phyloP scores from a whole-genome alignment of 2,797 vertebrate genomes.

The Tympanoctomys barrerae region DNA sequence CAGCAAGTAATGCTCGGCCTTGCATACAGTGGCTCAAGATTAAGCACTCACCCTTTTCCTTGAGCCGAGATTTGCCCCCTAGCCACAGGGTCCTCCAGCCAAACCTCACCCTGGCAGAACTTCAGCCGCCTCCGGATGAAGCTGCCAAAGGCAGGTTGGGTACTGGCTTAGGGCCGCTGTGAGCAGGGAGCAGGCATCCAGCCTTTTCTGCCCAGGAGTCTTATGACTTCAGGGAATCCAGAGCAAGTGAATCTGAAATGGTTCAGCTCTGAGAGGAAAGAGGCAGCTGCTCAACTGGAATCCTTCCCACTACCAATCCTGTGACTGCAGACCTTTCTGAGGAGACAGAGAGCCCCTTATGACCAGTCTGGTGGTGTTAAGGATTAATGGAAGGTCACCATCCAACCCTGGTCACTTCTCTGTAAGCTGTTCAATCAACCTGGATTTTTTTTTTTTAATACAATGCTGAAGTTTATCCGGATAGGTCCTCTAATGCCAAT shows the following conservation, averaged over 20 bases:
- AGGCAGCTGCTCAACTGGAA: slow-evolving; percentile 76
- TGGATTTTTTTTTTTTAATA: background rate
- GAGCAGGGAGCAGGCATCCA: slow-evolving; percentile 54
- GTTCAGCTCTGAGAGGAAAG: slow-evolving; percentile 55
- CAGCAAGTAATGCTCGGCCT: slow-evolving; percentile 13
- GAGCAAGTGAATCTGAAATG: slow-evolving; percentile 55
- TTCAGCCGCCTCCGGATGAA: slow-evolving; percentile 60
- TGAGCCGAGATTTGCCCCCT: slow-evolving; percentile 67
- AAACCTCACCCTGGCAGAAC: slow-evolving; percentile 73
- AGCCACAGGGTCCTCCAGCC: slow-evolving; percentile 73
- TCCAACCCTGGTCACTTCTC: slow-evolving; percentile 20
- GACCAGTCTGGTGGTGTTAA: slow-evolving; percentile 36
- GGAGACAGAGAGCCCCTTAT: slow-evolving; percentile 70
- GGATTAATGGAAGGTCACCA: slow-evolving; percentile 71
- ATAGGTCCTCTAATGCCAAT: slow-evolving; percentile 66
- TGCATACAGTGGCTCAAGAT: slow-evolving; percentile 18
- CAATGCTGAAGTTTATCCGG: slow-evolving; percentile 75
- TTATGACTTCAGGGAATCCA: slow-evolving; percentile 80
- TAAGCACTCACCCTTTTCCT: slow-evolving; percentile 60
- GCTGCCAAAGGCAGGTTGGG: slow-evolving; percentile 79
- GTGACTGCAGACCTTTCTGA: slow-evolving; percentile 63
- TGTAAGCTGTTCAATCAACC: slow-evolving; percentile 9
- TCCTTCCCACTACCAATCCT: slow-evolving; percentile 58
- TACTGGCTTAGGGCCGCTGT: slow-evolving; percentile 67
- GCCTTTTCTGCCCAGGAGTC: slow-evolving; percentile 70